phyloP scores from a whole-genome alignment of 1,140 invertebrate species.

The Caenorhabditis briggsae region DNA sequence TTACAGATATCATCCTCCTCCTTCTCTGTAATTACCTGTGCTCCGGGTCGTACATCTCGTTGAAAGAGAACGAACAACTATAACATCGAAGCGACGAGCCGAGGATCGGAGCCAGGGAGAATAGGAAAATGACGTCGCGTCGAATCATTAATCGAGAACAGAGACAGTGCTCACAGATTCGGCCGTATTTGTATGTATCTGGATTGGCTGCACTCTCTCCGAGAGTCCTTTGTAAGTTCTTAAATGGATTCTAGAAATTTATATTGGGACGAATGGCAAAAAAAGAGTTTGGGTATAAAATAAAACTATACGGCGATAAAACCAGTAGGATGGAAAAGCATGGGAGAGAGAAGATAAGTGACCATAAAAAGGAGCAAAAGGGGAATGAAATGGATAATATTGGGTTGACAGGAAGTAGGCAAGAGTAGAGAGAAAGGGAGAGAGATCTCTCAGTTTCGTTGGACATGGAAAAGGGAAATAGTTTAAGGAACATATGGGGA shows the following conservation, averaged over 20 bases:
- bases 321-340: not conserved
- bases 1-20: not conserved
- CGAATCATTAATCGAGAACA: conserved; percentile 65
- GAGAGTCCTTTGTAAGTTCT: conserved; percentile 63
- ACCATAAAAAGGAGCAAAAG: not conserved
- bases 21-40: conserved; percentile 47
- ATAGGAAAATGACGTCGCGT: conserved; percentile 65
- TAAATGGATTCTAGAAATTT: not conserved
- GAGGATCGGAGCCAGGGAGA: not conserved
- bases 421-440: not conserved
- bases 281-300: not conserved
- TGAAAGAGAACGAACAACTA: conserved; percentile 63
- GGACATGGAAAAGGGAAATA: no score
- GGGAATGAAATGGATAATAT: conserved; percentile 16
- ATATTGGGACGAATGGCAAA: not conserved
- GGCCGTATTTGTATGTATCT: conserved; percentile 66
- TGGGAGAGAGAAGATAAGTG: not conserved
- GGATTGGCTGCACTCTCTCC: conserved; percentile 64
- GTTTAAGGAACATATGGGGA: not conserved
- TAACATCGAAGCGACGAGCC: conserved; percentile 57
- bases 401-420: conserved; percentile 38
- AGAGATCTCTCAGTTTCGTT: no score
- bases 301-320: not conserved
- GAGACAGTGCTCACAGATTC: conserved; percentile 64
- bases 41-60: conserved; percentile 64